Percentiles rank a stretch among this genome's conserved stretches.
phyloP scores from a whole-genome alignment of 2,888 invertebrate species.

The Drosophila cyrtoloma region DNA sequence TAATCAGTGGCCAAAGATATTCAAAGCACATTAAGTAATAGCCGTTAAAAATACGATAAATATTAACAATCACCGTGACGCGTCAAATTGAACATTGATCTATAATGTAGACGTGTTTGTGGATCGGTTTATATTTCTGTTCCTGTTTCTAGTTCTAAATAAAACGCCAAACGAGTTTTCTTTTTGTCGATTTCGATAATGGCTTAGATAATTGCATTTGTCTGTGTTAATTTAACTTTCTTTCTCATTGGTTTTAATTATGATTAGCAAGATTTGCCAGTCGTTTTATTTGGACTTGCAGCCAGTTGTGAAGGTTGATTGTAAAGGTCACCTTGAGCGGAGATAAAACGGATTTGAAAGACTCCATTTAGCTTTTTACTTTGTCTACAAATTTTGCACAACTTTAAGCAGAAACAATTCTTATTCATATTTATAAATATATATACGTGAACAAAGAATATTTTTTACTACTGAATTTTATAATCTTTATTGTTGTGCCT shows the following conservation, averaged over 20 bases:
- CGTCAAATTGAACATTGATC: constrained; percentile 22
- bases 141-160: constrained; percentile 1
- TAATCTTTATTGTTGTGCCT: background rate
- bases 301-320: constrained; percentile 15
- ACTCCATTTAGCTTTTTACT: background rate
- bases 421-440: background rate
- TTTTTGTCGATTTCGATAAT: constrained; percentile 21
- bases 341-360: background rate
- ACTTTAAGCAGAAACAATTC: background rate
- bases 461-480: background rate
- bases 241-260: constrained; percentile 23
- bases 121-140: constrained; percentile 9
- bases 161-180: constrained; percentile 13
- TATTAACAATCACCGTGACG: constrained; percentile 44
- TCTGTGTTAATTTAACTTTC: constrained; percentile 32
- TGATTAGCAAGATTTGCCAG: constrained; percentile 5
- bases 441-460: no score
- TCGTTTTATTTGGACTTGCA: constrained; percentile 10
- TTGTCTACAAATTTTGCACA: background rate
- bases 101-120: background rate
- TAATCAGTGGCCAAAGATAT: constrained; percentile 26
- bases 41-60: constrained; percentile 17
- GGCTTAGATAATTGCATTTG: background rate
- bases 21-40: constrained; percentile 4
- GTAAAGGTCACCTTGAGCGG: constrained; percentile 25